phyloP scores from a whole-genome alignment of 1,140 invertebrate species.

The Halesus radiatus region DNA sequence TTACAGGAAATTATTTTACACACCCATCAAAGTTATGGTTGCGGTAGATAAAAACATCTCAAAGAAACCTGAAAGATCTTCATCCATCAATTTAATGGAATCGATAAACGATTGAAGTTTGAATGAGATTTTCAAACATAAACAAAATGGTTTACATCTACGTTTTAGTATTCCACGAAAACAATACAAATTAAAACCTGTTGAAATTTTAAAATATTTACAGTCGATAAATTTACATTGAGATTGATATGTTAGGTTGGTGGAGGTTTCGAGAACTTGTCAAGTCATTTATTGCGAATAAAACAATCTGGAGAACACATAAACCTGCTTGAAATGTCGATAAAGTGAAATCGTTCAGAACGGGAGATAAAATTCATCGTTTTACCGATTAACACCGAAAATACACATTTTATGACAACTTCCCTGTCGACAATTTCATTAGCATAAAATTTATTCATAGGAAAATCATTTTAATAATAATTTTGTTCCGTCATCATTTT shows the following conservation, averaged over 20 bases:
- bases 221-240: background rate
- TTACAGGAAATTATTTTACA: too few relatives aligned
- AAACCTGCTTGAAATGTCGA: background rate
- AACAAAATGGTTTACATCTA: background rate
- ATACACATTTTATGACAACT: background rate
- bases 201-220: background rate
- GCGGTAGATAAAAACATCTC: too few relatives aligned
- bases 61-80: too few relatives aligned
- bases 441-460: background rate
- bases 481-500: background rate
- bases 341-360: conserved; percentile 6
- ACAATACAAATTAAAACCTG: background rate
- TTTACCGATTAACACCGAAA: background rate
- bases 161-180: background rate
- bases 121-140: background rate
- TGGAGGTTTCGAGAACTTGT: background rate
- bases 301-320: background rate
- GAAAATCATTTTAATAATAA: background rate
- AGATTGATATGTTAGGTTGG: background rate
- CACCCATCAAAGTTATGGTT: too few relatives aligned
- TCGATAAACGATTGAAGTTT: background rate
- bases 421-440: background rate
- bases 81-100: too few relatives aligned
- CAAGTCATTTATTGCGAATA: background rate
- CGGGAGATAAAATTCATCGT: conserved; percentile 4